phyloP scores from a whole-genome alignment of 2,888 invertebrate species.

The Octodonta nipae region DNA sequence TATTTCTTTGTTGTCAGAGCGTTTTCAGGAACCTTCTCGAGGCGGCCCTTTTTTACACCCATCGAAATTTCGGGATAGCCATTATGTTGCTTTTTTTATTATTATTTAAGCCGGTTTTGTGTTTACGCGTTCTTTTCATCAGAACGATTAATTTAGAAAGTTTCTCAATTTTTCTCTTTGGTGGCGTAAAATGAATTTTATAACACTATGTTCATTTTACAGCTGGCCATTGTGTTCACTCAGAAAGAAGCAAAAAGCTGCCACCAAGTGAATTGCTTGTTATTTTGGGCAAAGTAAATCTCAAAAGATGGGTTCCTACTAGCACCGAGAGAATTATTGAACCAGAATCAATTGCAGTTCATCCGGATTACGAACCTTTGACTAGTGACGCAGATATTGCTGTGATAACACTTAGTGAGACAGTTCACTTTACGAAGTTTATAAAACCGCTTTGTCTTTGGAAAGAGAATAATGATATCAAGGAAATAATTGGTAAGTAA shows the following conservation, averaged over 20 bases:
- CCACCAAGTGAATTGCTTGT: constrained; percentile 20
- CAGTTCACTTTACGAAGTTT: constrained; percentile 39
- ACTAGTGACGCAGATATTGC: constrained; percentile 44
- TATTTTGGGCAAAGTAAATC: constrained; percentile 21
- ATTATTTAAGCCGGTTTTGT: too few species aligned
- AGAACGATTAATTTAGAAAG: too few species aligned
- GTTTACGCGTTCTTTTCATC: too few species aligned
- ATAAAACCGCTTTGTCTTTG: constrained; percentile 49
- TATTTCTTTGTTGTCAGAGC: too few species aligned
- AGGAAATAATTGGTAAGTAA: constrained; percentile 20
- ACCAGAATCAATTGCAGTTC: constrained; percentile 35
- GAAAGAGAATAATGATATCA: constrained; percentile 31
- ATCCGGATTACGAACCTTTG: constrained; percentile 43
- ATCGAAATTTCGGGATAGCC: too few species aligned
- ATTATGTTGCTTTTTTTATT: too few species aligned
- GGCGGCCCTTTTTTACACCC: too few species aligned
- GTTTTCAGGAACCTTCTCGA: too few species aligned
- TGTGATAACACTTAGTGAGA: constrained; percentile 39
- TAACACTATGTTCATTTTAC: too few species aligned
- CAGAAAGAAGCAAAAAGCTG: constrained; percentile 12
- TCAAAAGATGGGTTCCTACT: constrained; percentile 17
- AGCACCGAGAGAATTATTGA: constrained; percentile 18
- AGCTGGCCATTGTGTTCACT: constrained; percentile 28
- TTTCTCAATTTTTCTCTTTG: too few species aligned
- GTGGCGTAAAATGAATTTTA: too few species aligned